Evolutionary conservation across 2,113 vertebrate species (phyloP), one percentile per base, ranked within the genome.

Genomic region (Notarius lentiginosus): DNA sequence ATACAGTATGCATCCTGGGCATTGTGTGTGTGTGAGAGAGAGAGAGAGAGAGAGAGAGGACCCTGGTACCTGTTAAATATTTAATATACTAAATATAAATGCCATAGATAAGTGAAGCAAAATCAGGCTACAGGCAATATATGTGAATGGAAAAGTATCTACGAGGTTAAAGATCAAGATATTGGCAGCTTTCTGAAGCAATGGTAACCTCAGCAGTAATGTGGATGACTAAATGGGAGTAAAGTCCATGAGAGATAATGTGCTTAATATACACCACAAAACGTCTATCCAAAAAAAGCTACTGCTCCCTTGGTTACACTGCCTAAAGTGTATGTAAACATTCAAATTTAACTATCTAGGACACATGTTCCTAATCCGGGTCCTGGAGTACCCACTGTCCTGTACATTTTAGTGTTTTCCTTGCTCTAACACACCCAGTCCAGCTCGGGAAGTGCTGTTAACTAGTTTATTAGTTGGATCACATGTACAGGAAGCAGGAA

Each of bases 161-260:
- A 53, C 15, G 7, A 51, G 73, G 47, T 76, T 51, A 55, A 77
- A 77, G 24, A n/a, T 77, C 22, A 77, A 51, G 24, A 55, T 77
- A 77, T 17, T 77, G 22, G 75, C 24, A 55, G 49, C 75, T 7
- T 27, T 55, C 51, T 77, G 75, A 77, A 53, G 75, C 12, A 77
- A 27, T 55, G 24, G 75, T 27, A 15, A 77, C 75, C 51, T 77
- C 24, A 53, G 27, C 49, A 34, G 53, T 79, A 17, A 79, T 79
- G 53, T 79, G 77, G 30, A 79, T 56, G 14, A 79, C 27, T 58
- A 56, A 79, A 58, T 79, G 27, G 15, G 77, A 58, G 55, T 58
- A 79, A 79, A 79, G 77, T 79, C 77, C 77, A 79, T 11, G 18
- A 58, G 27, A 79, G 77, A 79, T 79, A 79, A 79, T 27, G 51